Base-by-base conservation (phyloP, 2,888 invertebrate genomes). In the Volucella bombylans region DNA sequence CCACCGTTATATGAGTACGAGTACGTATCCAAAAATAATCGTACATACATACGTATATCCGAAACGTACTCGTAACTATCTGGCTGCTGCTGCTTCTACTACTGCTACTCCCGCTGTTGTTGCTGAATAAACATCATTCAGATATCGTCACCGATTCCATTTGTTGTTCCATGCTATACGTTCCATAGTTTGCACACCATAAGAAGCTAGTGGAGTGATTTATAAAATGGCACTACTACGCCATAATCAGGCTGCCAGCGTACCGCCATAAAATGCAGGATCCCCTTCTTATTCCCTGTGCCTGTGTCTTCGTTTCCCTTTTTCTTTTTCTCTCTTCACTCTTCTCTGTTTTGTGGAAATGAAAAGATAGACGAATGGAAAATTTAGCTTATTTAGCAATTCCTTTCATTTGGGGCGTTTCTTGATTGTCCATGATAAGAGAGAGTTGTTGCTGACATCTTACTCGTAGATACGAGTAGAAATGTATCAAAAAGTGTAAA, bases 241-340 rank as follows among this genome's bases (percentile, higher is more conserved):
- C 64, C 61, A 82, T 82, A 78, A 82, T 82, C 82, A 80, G 79
- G 43, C 65, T 71, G 57, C 80, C 74, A 73, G 61, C 55, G 73
- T 72, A 82, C 78, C 64, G 61, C 69, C 81, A 85, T 85, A 85
- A 85, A 85, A 81, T 81, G 74, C 85, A 85, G 85, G 68, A 76
- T 72, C 76, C 52, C 72, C 76, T 76, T 67, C 65, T 52, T 67
- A 31, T 31, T 31, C 31, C 31, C 6, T 6, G 31, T 31, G 43
- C 41, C 68, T 83, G 73, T 74, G 74, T 77, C 45, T 41, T 39
- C 1, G 38, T 12, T 43, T 12, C 52, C 23, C 2, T 6, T 31
- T 31, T 31, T 6, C 6, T 31, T 31, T 6, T 31, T 23, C 2
- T 4, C 2, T 4, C 0, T 2, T 23, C 4, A 1, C 4, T 31